phyloP scores from a whole-genome alignment of 2,888 invertebrate genomes.

The Drymonia ruficornis region DNA sequence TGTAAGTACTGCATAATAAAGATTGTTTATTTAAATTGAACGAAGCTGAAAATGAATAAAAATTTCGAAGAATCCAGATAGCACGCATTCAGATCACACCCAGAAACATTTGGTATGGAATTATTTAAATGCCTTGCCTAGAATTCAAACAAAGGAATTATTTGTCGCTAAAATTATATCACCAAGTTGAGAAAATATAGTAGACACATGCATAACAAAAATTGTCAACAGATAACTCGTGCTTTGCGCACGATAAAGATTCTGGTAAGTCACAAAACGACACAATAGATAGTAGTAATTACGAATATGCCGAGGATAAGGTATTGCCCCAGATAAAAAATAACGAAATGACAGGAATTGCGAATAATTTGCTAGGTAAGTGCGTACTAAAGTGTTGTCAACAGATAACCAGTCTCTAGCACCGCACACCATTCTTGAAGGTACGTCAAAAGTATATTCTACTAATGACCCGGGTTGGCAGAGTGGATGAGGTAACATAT shows the following conservation, averaged over 20 bases:
- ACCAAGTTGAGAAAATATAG: neutral
- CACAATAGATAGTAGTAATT: neutral
- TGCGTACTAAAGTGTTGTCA: constrained; percentile 16
- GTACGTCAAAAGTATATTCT: no score
- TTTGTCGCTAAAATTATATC: neutral
- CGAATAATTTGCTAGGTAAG: no score
- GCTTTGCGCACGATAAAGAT: neutral
- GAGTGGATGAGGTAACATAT: no score
- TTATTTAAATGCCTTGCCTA: neutral
- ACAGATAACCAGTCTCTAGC: constrained; percentile 17
- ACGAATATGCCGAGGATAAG: no score
- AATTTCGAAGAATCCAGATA: neutral
- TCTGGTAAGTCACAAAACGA: neutral
- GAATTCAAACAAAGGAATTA: no score
- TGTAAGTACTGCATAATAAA: neutral
- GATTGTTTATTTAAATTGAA: neutral
- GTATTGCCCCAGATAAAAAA: no score
- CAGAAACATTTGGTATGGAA: neutral
- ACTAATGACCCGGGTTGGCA: no score
- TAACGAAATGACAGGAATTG: no score
- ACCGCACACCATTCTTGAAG: neutral
- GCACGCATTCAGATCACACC: neutral
- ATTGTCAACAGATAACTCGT: constrained; percentile 16
- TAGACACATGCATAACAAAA: constrained; percentile 6
- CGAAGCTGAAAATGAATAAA: neutral